A percentile compares a stretch with the other conserved stretches of the same genome.
Evolutionary conservation across 2,797 vertebrate genomes (phyloP).

Genomic region (Smutsia gigantea): DNA sequence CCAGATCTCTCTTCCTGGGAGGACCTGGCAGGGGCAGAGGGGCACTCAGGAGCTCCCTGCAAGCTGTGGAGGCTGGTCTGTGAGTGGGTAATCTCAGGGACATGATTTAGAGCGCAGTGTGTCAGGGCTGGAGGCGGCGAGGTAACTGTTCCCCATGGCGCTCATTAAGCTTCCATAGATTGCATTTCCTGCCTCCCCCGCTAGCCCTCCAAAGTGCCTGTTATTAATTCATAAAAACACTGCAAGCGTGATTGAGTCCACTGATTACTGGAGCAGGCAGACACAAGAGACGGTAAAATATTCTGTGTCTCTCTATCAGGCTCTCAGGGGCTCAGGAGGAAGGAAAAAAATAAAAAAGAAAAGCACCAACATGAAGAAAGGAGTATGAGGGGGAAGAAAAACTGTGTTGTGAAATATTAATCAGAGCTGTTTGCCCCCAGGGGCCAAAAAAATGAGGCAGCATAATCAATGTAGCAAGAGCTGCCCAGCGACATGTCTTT

Average conservation of each 20-base stretch:
- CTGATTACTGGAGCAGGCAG: constrained; percentile 90
- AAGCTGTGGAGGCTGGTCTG: constrained; percentile 85
- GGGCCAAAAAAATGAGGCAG: constrained; percentile 80
- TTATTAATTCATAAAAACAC: constrained; percentile 96
- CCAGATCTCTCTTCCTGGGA: background rate
- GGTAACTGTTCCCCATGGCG: constrained; percentile 87
- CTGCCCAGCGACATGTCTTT: constrained; percentile 81
- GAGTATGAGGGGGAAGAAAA: background rate
- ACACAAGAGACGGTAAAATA: constrained; percentile 84
- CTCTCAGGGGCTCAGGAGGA: constrained; percentile 71
- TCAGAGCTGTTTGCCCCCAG: constrained; percentile 87
- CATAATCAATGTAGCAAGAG: constrained; percentile 78
- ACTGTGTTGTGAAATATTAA: constrained; percentile 93
- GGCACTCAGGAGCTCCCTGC: constrained; percentile 87
- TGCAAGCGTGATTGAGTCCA: constrained; percentile 90
- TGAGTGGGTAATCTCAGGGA: constrained; percentile 82
- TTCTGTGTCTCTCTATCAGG: constrained; percentile 81
- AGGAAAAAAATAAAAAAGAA: constrained; percentile 20
- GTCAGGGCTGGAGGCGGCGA: constrained; percentile 85
- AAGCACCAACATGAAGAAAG: constrained; percentile 67
- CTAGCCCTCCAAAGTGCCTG: constrained; percentile 89
- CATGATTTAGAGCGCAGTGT: constrained; percentile 79
- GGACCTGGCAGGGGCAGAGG: constrained; percentile 83
- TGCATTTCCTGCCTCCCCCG: constrained; percentile 90
- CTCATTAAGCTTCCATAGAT: constrained; percentile 95